Percentiles rank a stretch among this genome's conserved stretches.
Conservation (phyloP, 1,140 invertebrate species). For the Radopholus similis region DNA sequence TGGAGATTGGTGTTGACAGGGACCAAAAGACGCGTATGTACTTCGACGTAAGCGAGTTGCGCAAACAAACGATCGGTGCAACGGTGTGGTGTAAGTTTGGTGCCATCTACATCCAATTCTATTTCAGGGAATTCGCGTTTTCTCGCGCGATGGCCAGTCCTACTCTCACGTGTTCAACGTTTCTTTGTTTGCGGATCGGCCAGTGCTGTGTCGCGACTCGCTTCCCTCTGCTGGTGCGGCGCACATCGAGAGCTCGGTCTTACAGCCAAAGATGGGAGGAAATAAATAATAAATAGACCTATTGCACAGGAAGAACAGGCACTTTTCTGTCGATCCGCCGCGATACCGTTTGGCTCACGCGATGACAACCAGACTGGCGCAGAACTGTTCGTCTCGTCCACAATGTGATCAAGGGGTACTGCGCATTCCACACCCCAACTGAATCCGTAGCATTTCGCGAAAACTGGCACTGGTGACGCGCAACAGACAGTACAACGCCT, state of each 20-base stretch:
- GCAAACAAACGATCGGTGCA: background rate
- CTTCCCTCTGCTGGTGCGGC: background rate
- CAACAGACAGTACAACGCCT: slow-evolving; percentile 30
- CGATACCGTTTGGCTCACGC: slow-evolving; percentile 15
- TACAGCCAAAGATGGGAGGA: background rate
- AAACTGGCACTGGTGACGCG: slow-evolving; percentile 37
- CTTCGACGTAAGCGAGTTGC: slow-evolving; percentile 11
- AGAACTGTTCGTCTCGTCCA: slow-evolving; percentile 23
- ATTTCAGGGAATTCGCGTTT: slow-evolving; percentile 63
- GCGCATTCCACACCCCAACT: background rate
- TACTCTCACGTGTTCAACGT: slow-evolving; percentile 68
- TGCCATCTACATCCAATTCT: too few relatives aligned
- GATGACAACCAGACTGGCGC: background rate
- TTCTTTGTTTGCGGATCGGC: slow-evolving; percentile 63
- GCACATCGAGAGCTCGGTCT: background rate
- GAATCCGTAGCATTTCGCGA: slow-evolving; percentile 37
- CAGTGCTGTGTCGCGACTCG: slow-evolving; percentile 28
- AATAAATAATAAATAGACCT: background rate
- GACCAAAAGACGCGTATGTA: slow-evolving; percentile 21
- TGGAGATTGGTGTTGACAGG: slow-evolving; percentile 24
- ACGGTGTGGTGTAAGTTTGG: background rate
- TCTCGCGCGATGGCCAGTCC: slow-evolving; percentile 66
- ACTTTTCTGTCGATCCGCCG: slow-evolving; percentile 41
- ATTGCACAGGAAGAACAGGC: slow-evolving; percentile 1
- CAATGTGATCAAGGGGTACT: slow-evolving; percentile 12